phyloP scores from a whole-genome alignment of 1,140 invertebrate species.

The Dinothrombium tinctorium region DNA sequence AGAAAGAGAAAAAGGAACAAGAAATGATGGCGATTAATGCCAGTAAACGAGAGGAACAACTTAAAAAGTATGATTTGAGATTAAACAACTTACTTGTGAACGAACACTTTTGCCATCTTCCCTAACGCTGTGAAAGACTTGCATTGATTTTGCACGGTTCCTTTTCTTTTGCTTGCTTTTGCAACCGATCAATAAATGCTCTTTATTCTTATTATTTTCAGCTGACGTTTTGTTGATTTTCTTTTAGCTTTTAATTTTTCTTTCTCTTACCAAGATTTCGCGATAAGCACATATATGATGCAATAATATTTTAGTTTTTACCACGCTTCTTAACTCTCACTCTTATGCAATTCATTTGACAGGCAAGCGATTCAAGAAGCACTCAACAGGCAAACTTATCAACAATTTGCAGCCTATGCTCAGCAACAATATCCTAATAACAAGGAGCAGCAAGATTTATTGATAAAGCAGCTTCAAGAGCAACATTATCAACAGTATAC shows the following conservation, averaged over 20 bases:
- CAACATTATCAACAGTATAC: slow-evolving; percentile 97
- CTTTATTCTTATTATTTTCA: not conserved
- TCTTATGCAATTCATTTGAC: slow-evolving; percentile 10
- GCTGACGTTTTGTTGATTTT: not conserved
- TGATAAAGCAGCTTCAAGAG: slow-evolving; percentile 79
- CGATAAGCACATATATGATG: not conserved
- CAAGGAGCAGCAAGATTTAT: slow-evolving; percentile 70
- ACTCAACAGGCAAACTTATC: slow-evolving; percentile 82
- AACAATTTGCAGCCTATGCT: slow-evolving; percentile 78
- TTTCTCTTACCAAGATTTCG: not conserved
- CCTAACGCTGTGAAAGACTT: not conserved
- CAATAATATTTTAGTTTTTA: not conserved
- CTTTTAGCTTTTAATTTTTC: not conserved
- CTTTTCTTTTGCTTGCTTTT: too few relatives aligned
- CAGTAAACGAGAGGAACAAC: slow-evolving; percentile 29
- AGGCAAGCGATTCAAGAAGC: slow-evolving; percentile 77
- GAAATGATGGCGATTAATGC: slow-evolving; percentile 6
- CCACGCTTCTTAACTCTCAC: not conserved
- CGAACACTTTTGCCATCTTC: too few relatives aligned
- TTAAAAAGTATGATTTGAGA: slow-evolving; percentile 23
- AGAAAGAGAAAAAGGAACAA: slow-evolving; percentile 25
- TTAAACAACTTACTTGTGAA: slow-evolving; percentile 15
- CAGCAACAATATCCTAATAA: slow-evolving; percentile 84
- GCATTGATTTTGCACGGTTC: not conserved
- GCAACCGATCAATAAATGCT: too few relatives aligned